Base-by-base conservation (phyloP, 1,140 invertebrate genomes). In the Drosophila obscura region DNA sequence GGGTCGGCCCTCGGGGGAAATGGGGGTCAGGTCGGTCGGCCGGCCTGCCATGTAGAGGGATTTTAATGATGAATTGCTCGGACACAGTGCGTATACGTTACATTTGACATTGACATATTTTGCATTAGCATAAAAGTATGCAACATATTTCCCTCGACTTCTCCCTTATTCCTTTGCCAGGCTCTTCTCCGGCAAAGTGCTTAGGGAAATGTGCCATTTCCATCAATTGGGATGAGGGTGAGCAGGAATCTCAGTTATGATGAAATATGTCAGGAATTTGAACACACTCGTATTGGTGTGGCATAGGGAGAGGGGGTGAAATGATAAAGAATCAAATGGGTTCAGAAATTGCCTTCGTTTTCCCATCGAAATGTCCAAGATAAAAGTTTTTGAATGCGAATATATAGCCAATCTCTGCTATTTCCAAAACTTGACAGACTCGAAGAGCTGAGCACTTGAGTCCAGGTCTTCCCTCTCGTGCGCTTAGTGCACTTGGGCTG, bases 51-150 rank as follows among this genome's bases (percentile, higher is more conserved):
- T 58, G 56, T 74, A 62, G 48, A 64, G 58, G 74, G 53, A 56
- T 72, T 87, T 72, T 78, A 87, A 85, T 85, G 81, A 85, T 85
- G 81, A 85, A 85, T 85, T 87, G 81, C 73, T 67, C 44, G 81
- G 65, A 56, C 74, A 65, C 57, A 60, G 64, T 65, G 57, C 68
- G 73, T 75, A 75, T 71, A 75, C 62, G 66, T 81, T 78, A 75
- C 61, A 71, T 77, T 87, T 85, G 81, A 85, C 81, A 82, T 82
- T 85, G 81, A 85, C 82, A 85, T 85, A 85, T 85, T 85, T 85
- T 87, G 65, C 64, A 67, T 71, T 67, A 73, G 77, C 82, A 87
- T 87, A 85, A 82, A 78, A 78, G 74, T 85, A 75, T 81, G 82
- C 82, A 67, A 82, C 74, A 82, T 77, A 85, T 85, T 85, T 77